Base-by-base conservation (phyloP, 2,113 vertebrate genomes). In the Oryzias javanicus region DNA sequence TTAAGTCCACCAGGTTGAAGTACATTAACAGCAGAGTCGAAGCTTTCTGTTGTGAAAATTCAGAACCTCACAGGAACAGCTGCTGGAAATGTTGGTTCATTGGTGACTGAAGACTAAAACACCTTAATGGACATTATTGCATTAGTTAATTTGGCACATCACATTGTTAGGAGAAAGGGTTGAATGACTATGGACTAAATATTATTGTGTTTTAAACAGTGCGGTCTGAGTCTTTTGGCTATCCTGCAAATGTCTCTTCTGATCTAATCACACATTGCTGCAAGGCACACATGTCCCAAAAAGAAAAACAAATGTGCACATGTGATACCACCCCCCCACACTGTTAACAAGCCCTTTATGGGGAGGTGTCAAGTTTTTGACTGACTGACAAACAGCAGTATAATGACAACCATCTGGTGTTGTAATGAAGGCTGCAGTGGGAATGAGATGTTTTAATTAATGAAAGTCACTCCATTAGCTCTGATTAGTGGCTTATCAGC, bases 361-460 rank as follows among this genome's bases (percentile, higher is more conserved):
- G 67, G 29, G 4, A 4, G 20, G 46, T 74, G 77, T 86, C 79
- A 65, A 60, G 72, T 71, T 60, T 70, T 68, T 83, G 83, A 88
- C 76, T 85, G 89, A 89, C 86, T 85, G 89, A 89, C 86, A 86
- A 87, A 81, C 76, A 76, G 74, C 40, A 12, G 58, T 61, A 82
- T 89, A 90, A 92, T 91, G 88, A 89, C 78, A 86, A 82, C 88
- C 91, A 90, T 92, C 89, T 91, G 91, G 89, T 58, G 67, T 69
- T 42, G 82, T 91, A 91, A 91, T 91, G 89, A 91, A 90, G 80
- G 82, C 80, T 76, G 83, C 88, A 67, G 78, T 78, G 82, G 83
- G 83, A 88, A 92, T 86, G 88, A 90, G 90, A 85, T 89, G 86
- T 90, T 90, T 90, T 91, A 88, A 89, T 91, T 91, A 91, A 91